Evolutionary conservation across 2,797 vertebrate species (phyloP).

Genomic region (Pseudochirops corinnae): DNA sequence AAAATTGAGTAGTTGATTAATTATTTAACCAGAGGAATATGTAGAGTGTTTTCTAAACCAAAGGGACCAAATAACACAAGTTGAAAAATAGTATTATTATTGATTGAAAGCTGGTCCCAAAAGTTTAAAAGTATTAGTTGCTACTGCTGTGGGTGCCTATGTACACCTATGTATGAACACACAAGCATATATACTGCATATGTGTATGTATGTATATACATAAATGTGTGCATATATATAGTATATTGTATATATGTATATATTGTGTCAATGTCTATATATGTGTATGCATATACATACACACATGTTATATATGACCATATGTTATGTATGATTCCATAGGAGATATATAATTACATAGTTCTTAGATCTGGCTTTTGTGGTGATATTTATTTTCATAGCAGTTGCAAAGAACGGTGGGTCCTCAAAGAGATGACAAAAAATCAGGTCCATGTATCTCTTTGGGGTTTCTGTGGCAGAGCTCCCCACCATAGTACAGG

Average conservation of each 20-base stretch:
- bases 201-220: background rate
- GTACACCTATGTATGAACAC: background rate
- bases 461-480: background rate
- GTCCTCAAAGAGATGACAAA: background rate
- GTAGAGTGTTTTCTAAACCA: background rate
- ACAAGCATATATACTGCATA: too few relatives aligned
- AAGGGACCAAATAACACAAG: background rate
- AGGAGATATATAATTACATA: background rate
- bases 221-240: background rate
- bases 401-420: background rate
- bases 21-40: background rate
- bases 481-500: background rate
- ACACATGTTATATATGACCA: background rate
- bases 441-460: background rate
- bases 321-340: background rate
- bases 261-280: too few relatives aligned
- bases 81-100: background rate
- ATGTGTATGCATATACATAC: rapidly evolving
- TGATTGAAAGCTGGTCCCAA: background rate
- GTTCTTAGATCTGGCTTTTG: background rate
- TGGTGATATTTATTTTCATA: background rate
- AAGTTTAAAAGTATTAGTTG: background rate
- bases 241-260: too few relatives aligned
- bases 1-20: slow-evolving; percentile 30
- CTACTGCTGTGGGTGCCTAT: background rate